Evolutionary conservation across 2,113 vertebrate species (phyloP), one percentile per base, ranked within the genome.

Genomic region (Megatriorchis doriae): DNA sequence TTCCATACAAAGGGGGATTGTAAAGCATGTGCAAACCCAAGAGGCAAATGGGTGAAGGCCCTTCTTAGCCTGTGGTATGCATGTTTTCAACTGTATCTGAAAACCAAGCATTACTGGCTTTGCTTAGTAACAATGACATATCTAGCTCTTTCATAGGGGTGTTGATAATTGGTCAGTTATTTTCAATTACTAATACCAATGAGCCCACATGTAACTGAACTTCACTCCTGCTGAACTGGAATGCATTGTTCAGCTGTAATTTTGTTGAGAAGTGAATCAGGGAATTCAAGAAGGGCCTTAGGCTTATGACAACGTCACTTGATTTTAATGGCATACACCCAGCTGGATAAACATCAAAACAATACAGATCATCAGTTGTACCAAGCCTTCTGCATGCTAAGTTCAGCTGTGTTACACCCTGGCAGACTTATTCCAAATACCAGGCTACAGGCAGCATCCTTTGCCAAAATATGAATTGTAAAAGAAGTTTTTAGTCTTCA

Each of bases 381-480:
- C 48, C 22, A 65, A 42, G 13, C 7, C 17, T 61, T 61, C 61
- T 14, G 16, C 32, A 38, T 11, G 20, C 68, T 43, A 34, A 87
- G 17, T 11, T 87, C 42, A 79, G 85, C 36, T 75, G 34, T 48
- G 18, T 22, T 73, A 84, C 2, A 16, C 34, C 31, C 63, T 81
- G 63, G 22, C 20, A 61, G 59, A 13, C 45, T 56, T 73, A 43
- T 13, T 72, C 63, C 50, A 84, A 89, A 47, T 47, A 61, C 11
- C 40, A 77, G 26, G 32, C 68, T 56, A 68, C 36, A 32, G 47
- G 55, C 58, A 89, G 29, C 21, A 52, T 16, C 34, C 45, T 70
- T 78, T 84, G 45, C 55, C 81, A 92, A 87, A 92, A 94, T 27
- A 81, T n/a, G 18, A 90, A 88, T 70, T 31, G 63, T 53, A 36